These are phyloP conservation scores for Ceratina japonica DNA, from an alignment of 1,140 invertebrate genomes.

Conservation along the genomic window DNA sequence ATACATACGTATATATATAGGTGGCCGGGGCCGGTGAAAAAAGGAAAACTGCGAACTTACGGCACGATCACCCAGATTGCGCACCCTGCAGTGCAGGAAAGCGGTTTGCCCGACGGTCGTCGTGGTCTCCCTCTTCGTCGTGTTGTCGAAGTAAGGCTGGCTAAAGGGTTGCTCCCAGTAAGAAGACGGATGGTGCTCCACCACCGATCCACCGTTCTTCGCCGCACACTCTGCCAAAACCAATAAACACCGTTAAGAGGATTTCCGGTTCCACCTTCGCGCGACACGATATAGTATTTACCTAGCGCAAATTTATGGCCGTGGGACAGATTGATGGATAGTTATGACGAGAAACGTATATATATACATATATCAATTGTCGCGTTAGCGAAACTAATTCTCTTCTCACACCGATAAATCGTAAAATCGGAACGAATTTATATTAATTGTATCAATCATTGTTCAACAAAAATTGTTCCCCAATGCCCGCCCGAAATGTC, in stretches of 20 bases:
- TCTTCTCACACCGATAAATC: no score
- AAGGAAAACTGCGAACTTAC: slow-evolving; percentile 82
- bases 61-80: slow-evolving; percentile 92
- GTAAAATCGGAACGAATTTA: no score
- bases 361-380: no score
- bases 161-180: slow-evolving; percentile 88
- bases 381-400: not conserved
- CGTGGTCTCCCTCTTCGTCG: slow-evolving; percentile 89
- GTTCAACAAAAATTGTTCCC: no score
- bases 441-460: no score
- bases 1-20: not conserved
- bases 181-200: slow-evolving; percentile 74
- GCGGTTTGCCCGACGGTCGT: slow-evolving; percentile 92
- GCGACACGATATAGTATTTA: not conserved
- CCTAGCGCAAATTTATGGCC: not conserved
- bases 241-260: slow-evolving; percentile 48
- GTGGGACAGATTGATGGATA: not conserved
- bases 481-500: no score
- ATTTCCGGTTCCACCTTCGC: slow-evolving; percentile 18
- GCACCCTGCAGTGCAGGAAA: slow-evolving; percentile 90
- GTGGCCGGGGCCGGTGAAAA: slow-evolving; percentile 28
- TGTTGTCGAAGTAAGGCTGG: slow-evolving; percentile 94
- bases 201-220: slow-evolving; percentile 67
- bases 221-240: slow-evolving; percentile 69
- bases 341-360: no score